Evolutionary conservation across 2,888 invertebrate genomes (phyloP).

Genomic region (Brachypterus glaber): DNA sequence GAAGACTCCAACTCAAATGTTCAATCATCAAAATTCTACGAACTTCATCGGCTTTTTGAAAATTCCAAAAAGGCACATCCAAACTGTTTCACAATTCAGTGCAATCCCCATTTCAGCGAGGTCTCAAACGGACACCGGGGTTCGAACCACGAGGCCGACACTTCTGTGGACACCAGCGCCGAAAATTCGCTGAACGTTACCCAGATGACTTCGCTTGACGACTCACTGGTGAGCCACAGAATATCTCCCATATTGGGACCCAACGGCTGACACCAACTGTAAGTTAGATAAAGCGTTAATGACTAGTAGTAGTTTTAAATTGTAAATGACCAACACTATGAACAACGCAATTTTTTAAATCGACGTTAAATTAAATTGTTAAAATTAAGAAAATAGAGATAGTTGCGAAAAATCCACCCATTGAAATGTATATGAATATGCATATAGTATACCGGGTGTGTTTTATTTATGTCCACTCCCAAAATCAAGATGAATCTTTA

Average conservation of each 20-base stretch:
- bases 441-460: too few species aligned
- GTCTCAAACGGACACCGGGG: conserved; percentile 6
- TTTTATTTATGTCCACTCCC: too few species aligned
- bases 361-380: too few species aligned
- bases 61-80: conserved; percentile 21
- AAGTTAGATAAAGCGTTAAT: too few species aligned
- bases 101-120: conserved; percentile 23
- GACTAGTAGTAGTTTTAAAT: too few species aligned
- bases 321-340: too few species aligned
- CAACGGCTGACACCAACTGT: conserved; percentile 31
- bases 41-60: conserved; percentile 27
- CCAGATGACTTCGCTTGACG: conserved; percentile 31
- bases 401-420: too few species aligned
- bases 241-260: conserved; percentile 34
- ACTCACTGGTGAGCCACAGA: conserved; percentile 25
- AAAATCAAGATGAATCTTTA: too few species aligned
- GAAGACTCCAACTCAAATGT: conserved; percentile 35
- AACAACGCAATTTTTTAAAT: too few species aligned
- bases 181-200: conserved; percentile 28
- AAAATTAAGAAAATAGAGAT: too few species aligned
- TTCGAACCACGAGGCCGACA: conserved; percentile 16
- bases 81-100: conserved; percentile 9
- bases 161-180: conserved; percentile 19
- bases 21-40: conserved; percentile 30
- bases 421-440: too few species aligned